Evolutionary conservation across 2,113 vertebrate genomes (phyloP).

Genomic region (Taurulus bubalis): DNA sequence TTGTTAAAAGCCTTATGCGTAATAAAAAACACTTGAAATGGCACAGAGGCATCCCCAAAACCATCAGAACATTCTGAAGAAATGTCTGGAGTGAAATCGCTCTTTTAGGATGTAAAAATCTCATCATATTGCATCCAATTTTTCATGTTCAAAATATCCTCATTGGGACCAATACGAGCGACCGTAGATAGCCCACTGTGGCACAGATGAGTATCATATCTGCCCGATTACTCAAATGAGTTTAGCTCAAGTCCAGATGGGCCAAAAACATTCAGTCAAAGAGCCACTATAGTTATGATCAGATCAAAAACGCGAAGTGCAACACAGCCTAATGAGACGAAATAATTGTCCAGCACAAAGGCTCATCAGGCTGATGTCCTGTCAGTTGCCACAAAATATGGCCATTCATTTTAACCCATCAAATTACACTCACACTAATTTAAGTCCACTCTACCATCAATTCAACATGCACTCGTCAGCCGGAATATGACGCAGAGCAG

Average conservation of each 20-base stretch:
- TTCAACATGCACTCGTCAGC: conserved; percentile 48
- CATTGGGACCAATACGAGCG: too few relatives aligned
- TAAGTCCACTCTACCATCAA: conserved; percentile 39
- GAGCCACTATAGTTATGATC: background rate
- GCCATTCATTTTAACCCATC: conserved; percentile 37
- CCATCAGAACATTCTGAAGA: background rate
- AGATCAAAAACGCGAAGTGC: background rate
- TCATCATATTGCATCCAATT: background rate
- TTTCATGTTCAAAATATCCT: background rate
- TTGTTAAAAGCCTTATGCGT: background rate
- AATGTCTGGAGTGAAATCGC: background rate
- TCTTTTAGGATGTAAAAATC: background rate
- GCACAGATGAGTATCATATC: background rate
- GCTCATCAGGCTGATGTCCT: conserved; percentile 6
- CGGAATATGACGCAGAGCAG: conserved; percentile 64
- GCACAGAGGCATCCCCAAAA: background rate
- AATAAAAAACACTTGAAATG: background rate
- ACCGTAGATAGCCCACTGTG: background rate
- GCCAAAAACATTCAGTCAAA: background rate
- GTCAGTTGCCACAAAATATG: conserved; percentile 6
- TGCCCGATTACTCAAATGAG: background rate
- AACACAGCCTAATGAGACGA: background rate
- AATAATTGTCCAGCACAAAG: conserved; percentile 4
- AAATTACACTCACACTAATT: conserved; percentile 41
- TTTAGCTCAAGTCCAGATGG: background rate